Base-by-base conservation (phyloP, 1,140 invertebrate species). In the Trichogramma pretiosum region DNA sequence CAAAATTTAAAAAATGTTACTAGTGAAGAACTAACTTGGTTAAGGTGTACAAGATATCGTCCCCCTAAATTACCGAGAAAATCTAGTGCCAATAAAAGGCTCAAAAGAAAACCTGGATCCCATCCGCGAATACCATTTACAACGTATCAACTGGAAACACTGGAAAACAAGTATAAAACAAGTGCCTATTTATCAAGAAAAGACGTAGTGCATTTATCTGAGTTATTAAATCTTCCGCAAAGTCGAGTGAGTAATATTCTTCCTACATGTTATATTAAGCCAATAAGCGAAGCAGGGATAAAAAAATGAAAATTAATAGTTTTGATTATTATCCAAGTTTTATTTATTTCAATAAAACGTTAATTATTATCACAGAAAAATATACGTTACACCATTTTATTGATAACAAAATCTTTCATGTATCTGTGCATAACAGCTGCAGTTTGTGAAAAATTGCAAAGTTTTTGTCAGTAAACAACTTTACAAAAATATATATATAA, bases 41-140 rank as follows among this genome's bases (percentile, higher is more conserved):
- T 87, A 22, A 79, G 80, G 43, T 87, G 84, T 55, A 86, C 83
- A 1, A 67, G 85, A 48, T 87, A 85, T 58, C 80, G 78, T 53
- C 84, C 84, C 5, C 83, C 84, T 3, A 84, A 82, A 57, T 57
- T 87, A 45, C 82, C 80, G 56, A 71, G 83, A 78, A 76, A 81
- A 77, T 74, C 59, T n/a, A 18, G 22, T 10, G 39, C 41, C 52
- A 65, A 60, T 59, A 72, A 61, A 63, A 56, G 46, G 11, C 36
- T 51, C 28, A 67, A 74, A 66, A 61, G 76, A 67, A 54, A 62
- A 72, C 56, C 63, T 62, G 79, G 78, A 3, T 68, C 77, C 7
- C 79, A 80, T 57, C 79, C 81, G 0, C 68, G 80, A 21, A 79
- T 82, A 46, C 80, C 81, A 8, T 82, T 82, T 56, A 78, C 78